Evolutionary conservation across 2,113 vertebrate species (phyloP).

Genomic region (Macheiramphus alcinus): DNA sequence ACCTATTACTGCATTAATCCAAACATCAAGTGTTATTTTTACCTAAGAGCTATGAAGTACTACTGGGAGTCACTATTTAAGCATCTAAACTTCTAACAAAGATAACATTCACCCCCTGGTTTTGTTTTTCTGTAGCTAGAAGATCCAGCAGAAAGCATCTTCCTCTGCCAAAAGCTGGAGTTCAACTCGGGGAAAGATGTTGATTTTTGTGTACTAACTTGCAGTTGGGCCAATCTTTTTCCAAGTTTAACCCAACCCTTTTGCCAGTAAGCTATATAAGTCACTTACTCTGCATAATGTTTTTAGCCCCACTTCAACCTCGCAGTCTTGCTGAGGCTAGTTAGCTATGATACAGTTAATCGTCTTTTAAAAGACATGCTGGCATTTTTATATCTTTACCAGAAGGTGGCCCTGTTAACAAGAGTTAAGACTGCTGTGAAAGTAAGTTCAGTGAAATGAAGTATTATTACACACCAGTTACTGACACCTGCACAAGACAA

Average conservation of each 20-base stretch:
- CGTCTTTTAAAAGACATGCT: neutral
- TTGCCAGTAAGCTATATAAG: neutral
- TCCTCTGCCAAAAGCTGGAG: neutral
- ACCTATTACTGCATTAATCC: neutral
- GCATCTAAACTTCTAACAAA: neutral
- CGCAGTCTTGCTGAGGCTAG: neutral
- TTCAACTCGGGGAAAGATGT: neutral
- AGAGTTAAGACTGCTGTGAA: neutral
- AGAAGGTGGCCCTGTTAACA: constrained; percentile 37
- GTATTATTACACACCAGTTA: neutral
- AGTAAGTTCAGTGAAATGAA: neutral
- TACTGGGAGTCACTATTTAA: neutral
- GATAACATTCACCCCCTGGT: neutral
- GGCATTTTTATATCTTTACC: neutral
- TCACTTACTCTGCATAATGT: neutral
- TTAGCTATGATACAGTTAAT: neutral
- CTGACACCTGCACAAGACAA: neutral
- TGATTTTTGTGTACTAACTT: neutral
- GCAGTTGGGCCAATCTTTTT: neutral
- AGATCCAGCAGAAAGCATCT: neutral
- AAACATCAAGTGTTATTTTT: neutral
- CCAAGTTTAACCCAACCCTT: neutral
- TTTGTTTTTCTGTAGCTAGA: neutral
- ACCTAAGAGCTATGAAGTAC: neutral
- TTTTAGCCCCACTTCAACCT: neutral